Base-by-base conservation (phyloP, 2,113 vertebrate species). In the Pachycephala philippinensis region DNA sequence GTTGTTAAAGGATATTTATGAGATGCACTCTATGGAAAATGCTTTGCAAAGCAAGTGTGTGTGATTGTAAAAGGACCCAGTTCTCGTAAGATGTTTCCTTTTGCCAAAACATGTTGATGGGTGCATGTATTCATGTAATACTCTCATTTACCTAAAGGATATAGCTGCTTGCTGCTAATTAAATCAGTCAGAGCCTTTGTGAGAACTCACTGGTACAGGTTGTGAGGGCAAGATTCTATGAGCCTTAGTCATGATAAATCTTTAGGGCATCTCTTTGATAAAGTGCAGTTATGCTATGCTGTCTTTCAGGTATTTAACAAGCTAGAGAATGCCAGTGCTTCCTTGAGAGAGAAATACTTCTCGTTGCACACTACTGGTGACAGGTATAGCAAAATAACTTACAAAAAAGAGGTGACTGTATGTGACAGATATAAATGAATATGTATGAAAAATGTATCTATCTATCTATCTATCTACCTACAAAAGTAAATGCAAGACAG, bases 1-100 rank as follows among this genome's bases (percentile, higher is more conserved):
- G 77, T 39, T 79, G 33, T 65, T 87, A 72, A 59, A 82, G 81
- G 27, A 28, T 71, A 75, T 88, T 95, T 91, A 84, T 84, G 68
- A 92, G 23, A 70, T 13, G 11, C 3, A 8, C 10, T 37, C 26
- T 50, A 11, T 75, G 74, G 75, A 79, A 94, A 96, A 79, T 79
- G n/a, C 65, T 78, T 87, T 82, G 69, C 52, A 68, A 94, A 89
- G 69, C 2, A 9, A 63, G 76, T 79, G 9, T 33, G 10, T 31
- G 10, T 64, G 22, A 23, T 26, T 83, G 8, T 82, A 89, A 71
- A 87, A 76, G 26, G 49, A 21, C 8, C 1, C 5, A 40, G 28
- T 28, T 77, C 35, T 68, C 12, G 7, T 31, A 49, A 50, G 9
- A 16, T 33, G 8, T 15, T 86, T 83, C 5, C 39, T 30, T 68